Evolutionary conservation across 2,797 vertebrate genomes (phyloP).

Genomic region (Poecilia wingei): DNA sequence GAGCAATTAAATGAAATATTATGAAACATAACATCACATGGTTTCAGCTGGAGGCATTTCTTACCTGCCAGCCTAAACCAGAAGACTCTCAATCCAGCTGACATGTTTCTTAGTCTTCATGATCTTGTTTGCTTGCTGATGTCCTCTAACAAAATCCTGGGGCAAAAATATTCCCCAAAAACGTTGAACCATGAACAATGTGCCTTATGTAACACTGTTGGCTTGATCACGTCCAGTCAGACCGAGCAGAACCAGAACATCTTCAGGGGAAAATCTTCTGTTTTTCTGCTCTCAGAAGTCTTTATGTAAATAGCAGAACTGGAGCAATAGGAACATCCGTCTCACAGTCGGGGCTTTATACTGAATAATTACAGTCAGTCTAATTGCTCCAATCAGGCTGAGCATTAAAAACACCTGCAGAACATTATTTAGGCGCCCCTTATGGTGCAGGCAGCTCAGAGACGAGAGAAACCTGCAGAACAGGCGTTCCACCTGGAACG

Average conservation of each 20-base stretch:
- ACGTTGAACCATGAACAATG: background rate
- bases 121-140: background rate
- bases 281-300: background rate
- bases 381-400: conserved; percentile 3
- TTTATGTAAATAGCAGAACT: background rate
- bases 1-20: background rate
- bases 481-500: conserved; percentile 2
- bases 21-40: background rate
- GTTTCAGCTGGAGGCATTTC: background rate
- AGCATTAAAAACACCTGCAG: conserved; percentile 12
- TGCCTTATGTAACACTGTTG: background rate
- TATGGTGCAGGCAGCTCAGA: background rate
- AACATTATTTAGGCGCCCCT: background rate
- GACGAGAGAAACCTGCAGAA: background rate
- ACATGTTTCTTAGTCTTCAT: background rate
- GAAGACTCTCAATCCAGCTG: background rate
- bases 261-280: background rate
- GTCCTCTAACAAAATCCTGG: background rate
- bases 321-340: background rate
- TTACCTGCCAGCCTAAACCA: background rate
- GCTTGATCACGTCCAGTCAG: background rate
- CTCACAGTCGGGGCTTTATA: conserved; percentile 1
- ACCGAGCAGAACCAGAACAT: background rate
- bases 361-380: background rate
- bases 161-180: background rate